phyloP scores from a whole-genome alignment of 2,888 invertebrate genomes.

The Agrotis clavis region DNA sequence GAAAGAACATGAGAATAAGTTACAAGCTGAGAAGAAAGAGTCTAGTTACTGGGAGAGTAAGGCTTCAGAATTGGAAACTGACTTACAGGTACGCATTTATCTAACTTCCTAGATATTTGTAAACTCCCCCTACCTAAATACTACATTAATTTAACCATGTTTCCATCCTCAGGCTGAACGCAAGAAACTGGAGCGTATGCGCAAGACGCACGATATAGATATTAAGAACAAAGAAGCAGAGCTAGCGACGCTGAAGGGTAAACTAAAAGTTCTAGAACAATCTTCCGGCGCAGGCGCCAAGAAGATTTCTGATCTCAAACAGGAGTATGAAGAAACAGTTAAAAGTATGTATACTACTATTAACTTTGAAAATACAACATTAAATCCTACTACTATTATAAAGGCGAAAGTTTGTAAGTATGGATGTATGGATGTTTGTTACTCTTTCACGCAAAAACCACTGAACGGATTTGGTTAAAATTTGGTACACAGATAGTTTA shows the following conservation, averaged over 20 bases:
- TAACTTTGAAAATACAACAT: neutral
- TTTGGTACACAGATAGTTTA: too few relatives aligned
- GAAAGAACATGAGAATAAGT: conserved; percentile 92
- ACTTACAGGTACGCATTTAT: conserved; percentile 85
- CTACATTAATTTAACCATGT: conserved; percentile 4
- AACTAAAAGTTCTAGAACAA: conserved; percentile 93
- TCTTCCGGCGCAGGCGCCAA: conserved; percentile 92
- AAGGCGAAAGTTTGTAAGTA: too few relatives aligned
- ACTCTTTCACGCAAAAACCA: too few relatives aligned
- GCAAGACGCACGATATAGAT: conserved; percentile 94
- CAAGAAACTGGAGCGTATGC: conserved; percentile 93
- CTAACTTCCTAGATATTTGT: neutral
- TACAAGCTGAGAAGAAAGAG: conserved; percentile 92
- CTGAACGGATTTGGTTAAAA: too few relatives aligned
- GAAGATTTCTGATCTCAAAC: conserved; percentile 93
- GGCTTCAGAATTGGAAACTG: conserved; percentile 91
- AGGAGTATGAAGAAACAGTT: conserved; percentile 92
- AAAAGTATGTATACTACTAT: conserved; percentile 90
- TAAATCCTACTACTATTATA: too few relatives aligned
- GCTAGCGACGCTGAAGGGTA: conserved; percentile 94
- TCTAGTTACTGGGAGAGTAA: conserved; percentile 92
- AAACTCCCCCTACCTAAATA: too few relatives aligned
- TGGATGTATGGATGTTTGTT: too few relatives aligned
- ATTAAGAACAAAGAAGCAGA: conserved; percentile 95
- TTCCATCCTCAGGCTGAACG: conserved; percentile 90